These are phyloP conservation scores for Spermophilus dauricus DNA, from an alignment of 2,113 vertebrate genomes.

Conservation along the genomic window DNA sequence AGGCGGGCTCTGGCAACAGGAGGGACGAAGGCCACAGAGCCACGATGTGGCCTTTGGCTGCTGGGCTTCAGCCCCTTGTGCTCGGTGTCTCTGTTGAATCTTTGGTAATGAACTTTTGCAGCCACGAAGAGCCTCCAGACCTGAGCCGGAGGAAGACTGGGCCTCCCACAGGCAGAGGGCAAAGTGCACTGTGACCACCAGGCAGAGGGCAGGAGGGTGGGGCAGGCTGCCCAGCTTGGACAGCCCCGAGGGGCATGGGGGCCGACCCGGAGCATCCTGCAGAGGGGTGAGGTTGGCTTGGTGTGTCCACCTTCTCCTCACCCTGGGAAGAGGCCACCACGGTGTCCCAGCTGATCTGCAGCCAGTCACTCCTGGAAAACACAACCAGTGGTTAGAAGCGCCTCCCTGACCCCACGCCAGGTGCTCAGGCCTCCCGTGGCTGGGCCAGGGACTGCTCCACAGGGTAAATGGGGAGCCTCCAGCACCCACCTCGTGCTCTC, in stretches of 20 bases:
- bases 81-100: slow-evolving; percentile 56
- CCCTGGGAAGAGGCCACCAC: not conserved
- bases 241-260: slow-evolving; percentile 5
- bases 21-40: not conserved
- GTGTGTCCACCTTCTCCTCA: not conserved
- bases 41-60: not conserved
- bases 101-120: slow-evolving; percentile 73
- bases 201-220: not conserved
- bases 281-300: not conserved
- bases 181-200: not conserved
- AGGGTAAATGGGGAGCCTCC: not conserved
- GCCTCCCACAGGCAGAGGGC: not conserved
- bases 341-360: not conserved
- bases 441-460: not conserved
- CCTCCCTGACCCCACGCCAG: not conserved
- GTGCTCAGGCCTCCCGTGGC: not conserved
- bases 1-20: not conserved
- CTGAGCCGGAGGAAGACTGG: not conserved
- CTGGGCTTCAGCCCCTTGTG: not conserved
- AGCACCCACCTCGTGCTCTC: too few relatives aligned
- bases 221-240: not conserved
- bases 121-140: not conserved
- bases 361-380: slow-evolving; percentile 78
- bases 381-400: not conserved
- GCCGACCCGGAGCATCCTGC: slow-evolving; percentile 9